Evolutionary conservation across 2,888 invertebrate genomes (phyloP).

Genomic region (Melikaiella ostensackeni): DNA sequence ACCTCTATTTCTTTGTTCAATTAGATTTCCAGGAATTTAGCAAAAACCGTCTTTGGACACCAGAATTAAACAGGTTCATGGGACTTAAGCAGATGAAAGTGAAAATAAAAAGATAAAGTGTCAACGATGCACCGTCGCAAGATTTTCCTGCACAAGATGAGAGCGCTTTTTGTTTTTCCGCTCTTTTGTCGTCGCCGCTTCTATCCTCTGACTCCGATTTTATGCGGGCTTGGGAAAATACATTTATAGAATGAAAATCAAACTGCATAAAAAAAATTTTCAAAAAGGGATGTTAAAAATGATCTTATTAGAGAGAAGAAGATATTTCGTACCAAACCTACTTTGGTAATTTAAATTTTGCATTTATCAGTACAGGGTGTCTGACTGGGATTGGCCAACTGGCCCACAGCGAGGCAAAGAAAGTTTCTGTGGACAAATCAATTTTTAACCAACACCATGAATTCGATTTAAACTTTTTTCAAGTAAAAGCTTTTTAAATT

Average conservation of each 20-base stretch:
- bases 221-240: constrained; percentile 44
- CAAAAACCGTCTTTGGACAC: constrained; percentile 43
- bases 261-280: not conserved
- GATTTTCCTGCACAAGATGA: constrained; percentile 44
- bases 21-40: constrained; percentile 47
- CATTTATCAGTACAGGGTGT: too few relatives aligned
- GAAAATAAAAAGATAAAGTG: constrained; percentile 37
- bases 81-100: not conserved
- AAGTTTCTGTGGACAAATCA: too few relatives aligned
- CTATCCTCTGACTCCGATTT: constrained; percentile 45
- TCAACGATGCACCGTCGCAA: constrained; percentile 37
- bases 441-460: too few relatives aligned
- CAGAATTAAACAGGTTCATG: constrained; percentile 35
- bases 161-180: constrained; percentile 47
- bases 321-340: too few relatives aligned
- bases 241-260: not conserved
- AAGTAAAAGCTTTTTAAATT: too few relatives aligned
- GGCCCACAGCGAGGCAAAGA: too few relatives aligned
- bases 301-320: not conserved
- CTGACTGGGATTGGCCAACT: too few relatives aligned
- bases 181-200: constrained; percentile 43
- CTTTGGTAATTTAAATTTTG: too few relatives aligned
- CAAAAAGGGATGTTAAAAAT: fast-evolving
- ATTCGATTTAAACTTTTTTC: too few relatives aligned
- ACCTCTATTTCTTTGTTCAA: constrained; percentile 28